phyloP scores from a whole-genome alignment of 2,888 invertebrate genomes.

The Pheosia tremula region DNA sequence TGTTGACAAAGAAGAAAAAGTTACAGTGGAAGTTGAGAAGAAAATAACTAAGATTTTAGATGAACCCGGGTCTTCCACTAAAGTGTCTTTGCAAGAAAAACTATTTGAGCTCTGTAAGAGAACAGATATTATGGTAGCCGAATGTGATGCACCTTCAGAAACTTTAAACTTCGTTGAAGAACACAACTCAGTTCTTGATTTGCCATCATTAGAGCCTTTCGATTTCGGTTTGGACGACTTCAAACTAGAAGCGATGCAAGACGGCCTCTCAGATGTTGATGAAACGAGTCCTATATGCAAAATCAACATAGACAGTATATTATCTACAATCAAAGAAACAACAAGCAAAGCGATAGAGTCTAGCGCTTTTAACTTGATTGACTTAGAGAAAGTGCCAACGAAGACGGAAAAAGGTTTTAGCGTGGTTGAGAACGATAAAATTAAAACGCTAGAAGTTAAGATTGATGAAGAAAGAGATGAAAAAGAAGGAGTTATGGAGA shows the following conservation, averaged over 20 bases:
- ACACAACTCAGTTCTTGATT: constrained; percentile 68
- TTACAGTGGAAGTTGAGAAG: constrained; percentile 28
- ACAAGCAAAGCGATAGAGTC: constrained; percentile 63
- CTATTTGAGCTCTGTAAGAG: constrained; percentile 73
- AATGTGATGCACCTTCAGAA: constrained; percentile 75
- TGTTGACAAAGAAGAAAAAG: constrained; percentile 28
- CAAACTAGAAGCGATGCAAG: constrained; percentile 75
- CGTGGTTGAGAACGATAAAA: constrained; percentile 71
- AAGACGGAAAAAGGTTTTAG: constrained; percentile 73
- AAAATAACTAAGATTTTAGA: constrained; percentile 39
- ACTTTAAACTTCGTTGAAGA: constrained; percentile 73
- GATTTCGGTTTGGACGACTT: constrained; percentile 77
- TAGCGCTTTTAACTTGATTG: constrained; percentile 73
- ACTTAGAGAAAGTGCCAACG: constrained; percentile 70
- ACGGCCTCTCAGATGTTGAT: constrained; percentile 69
- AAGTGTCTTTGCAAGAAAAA: constrained; percentile 70
- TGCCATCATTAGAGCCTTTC: constrained; percentile 70
- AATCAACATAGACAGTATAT: constrained; percentile 75
- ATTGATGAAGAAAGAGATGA: constrained; percentile 68
- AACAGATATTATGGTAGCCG: constrained; percentile 78
- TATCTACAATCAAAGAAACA: constrained; percentile 73
- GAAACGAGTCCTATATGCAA: constrained; percentile 78
- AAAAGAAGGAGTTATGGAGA: constrained; percentile 73
- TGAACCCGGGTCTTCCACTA: constrained; percentile 47
- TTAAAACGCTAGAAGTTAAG: constrained; percentile 69